Base-by-base conservation (phyloP, 2,888 invertebrate species). In the Cynaeus angustus region DNA sequence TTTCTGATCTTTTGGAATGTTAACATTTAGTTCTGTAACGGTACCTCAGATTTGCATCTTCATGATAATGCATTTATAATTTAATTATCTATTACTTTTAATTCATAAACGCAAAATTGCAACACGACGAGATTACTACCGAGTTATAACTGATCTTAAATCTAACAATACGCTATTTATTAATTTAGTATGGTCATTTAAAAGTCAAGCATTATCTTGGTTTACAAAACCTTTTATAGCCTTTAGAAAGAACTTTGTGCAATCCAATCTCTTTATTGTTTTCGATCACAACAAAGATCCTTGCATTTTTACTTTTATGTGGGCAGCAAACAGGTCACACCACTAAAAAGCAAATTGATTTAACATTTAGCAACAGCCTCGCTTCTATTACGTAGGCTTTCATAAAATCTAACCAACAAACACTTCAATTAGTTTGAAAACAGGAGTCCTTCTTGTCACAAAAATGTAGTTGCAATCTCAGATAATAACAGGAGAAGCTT, bases 261-360 rank as follows among this genome's bases (percentile, higher is more conserved):
- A 21, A 21, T 1, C 21, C 21, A 21, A 33, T 33, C 33, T 33
- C 9, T 33, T 33, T 33, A 9, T 33, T 33, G 9, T n/a, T 33
- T 6, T 2, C 2, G 21, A 33, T 33, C 7, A 3, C 41, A 41
- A 10, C 37, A 41, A 41, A 41, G 5, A 41, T 41, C 41, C 41
- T 41, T 41, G 41, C n/a, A 12, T 12, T 41, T 41, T 41, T 13
- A 13, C n/a, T 12, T 12, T 13, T n/a, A 41, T 8, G 46, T 46
- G 46, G 46, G 46, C 26, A 46, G 46, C 46, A 46, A 46, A 46
- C 46, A 26, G 21, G 46, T 46, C 45, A 45, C 16, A 45, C n/a
- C n/a, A n/a, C n/a, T n/a, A n/a, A n/a, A 8, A 43, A 7, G 43
- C 10, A 43, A 46, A 46, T 16, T 46, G 46, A 8, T 8, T 46